phyloP scores from a whole-genome alignment of 2,888 invertebrate species.

The Drosophila lutescens region DNA sequence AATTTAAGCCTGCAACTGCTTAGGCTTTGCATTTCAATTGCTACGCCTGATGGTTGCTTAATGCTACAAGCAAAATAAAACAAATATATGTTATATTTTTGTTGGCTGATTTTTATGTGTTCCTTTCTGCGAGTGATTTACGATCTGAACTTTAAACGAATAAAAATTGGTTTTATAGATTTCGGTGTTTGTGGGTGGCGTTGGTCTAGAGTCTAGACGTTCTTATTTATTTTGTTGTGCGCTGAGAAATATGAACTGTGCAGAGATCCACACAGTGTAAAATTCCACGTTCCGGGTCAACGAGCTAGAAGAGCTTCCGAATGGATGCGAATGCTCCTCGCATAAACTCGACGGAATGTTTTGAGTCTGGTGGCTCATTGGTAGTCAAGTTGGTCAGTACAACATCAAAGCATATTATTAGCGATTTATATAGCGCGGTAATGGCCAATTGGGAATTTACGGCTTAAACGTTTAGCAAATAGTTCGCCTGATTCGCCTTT shows the following conservation, averaged over 20 bases:
- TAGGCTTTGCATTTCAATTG: conserved; percentile 62
- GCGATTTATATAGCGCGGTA: conserved; percentile 67
- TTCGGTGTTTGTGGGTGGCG: conserved; percentile 65
- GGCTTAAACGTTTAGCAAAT: conserved; percentile 63
- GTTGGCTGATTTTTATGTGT: conserved; percentile 10
- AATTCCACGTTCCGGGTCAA: conserved; percentile 55
- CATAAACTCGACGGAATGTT: not conserved
- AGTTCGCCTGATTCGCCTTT: conserved; percentile 47
- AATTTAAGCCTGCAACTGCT: conserved; percentile 17
- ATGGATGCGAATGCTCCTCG: conserved; percentile 37
- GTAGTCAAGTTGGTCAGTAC: conserved; percentile 52
- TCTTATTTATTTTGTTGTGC: conserved; percentile 7
- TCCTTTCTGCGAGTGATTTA: conserved; percentile 43
- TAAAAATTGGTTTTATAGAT: conserved; percentile 31
- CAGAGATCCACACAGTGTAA: not conserved
- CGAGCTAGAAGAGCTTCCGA: conserved; percentile 67
- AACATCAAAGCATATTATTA: conserved; percentile 56
- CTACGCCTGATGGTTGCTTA: conserved; percentile 57
- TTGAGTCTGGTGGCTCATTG: conserved; percentile 52
- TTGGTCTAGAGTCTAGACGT: not conserved
- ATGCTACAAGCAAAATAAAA: conserved; percentile 13
- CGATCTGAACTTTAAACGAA: conserved; percentile 5
- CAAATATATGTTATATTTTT: conserved; percentile 5
- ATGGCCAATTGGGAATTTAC: conserved; percentile 68
- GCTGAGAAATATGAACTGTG: conserved; percentile 23